These are phyloP conservation scores for Oncopodura yosiiana DNA, from an alignment of 1,140 invertebrate genomes.

Conservation along the genomic window DNA sequence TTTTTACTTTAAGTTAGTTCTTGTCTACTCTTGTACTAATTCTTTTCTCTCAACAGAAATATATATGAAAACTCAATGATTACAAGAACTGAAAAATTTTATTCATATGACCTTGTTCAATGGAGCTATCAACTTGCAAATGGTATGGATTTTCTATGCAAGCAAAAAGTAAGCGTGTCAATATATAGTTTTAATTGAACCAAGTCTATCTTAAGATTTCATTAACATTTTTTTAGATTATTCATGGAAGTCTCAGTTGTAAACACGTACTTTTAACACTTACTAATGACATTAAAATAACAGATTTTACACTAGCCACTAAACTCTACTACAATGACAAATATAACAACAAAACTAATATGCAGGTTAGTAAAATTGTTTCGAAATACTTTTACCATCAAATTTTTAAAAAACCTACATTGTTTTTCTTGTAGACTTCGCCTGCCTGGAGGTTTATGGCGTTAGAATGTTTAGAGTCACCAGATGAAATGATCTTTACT, in stretches of 20 bases:
- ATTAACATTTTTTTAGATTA: too few relatives aligned
- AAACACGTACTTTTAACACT: background rate
- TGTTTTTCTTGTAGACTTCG: background rate
- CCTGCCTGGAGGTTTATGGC: slow-evolving; percentile 12
- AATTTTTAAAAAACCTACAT: too few relatives aligned
- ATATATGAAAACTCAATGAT: slow-evolving; percentile 4
- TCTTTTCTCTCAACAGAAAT: background rate
- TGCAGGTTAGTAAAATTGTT: background rate
- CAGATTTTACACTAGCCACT: background rate
- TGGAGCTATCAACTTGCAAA: slow-evolving; percentile 1
- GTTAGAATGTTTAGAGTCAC: background rate
- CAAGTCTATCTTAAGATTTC: too few relatives aligned
- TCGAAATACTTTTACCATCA: too few relatives aligned
- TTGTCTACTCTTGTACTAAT: background rate
- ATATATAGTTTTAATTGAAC: too few relatives aligned
- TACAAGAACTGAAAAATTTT: background rate
- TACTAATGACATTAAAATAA: background rate
- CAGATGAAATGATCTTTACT: slow-evolving; percentile 5
- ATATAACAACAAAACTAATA: background rate
- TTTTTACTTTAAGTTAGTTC: background rate
- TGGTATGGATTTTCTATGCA: slow-evolving; percentile 4
- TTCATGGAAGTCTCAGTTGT: too few relatives aligned
- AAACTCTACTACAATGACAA: background rate
- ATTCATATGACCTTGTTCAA: background rate
- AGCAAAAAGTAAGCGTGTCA: background rate